Evolutionary conservation across 2,797 vertebrate species (phyloP).

Genomic region (Protosalanx chinensis): DNA sequence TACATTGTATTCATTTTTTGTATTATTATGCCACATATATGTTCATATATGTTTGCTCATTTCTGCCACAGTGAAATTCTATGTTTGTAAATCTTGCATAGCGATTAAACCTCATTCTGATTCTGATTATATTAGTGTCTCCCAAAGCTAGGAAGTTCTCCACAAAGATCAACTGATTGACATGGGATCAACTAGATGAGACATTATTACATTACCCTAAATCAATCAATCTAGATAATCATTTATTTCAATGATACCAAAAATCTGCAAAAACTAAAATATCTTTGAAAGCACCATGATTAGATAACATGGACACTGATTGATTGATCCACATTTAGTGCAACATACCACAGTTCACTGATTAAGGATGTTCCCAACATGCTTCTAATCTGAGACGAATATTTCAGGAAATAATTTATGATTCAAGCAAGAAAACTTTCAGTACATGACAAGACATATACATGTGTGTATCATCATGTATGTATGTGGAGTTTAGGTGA

Average conservation of each 20-base stretch:
- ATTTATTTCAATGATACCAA: neutral
- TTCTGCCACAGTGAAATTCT: too few species aligned
- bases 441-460: constrained; percentile 27
- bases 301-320: too few species aligned
- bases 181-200: constrained; percentile 2
- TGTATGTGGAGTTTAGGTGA: constrained; percentile 39
- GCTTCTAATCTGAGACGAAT: neutral
- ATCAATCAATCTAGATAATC: constrained; percentile 26
- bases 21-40: too few species aligned
- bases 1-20: too few species aligned
- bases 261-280: neutral
- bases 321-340: too few species aligned
- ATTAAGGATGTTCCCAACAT: neutral
- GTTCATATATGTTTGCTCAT: too few species aligned
- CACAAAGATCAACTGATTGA: neutral
- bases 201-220: constrained; percentile 20
- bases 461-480: constrained; percentile 32
- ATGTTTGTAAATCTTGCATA: neutral
- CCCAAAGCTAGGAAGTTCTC: too few species aligned
- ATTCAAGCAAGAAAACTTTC: neutral
- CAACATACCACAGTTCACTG: too few species aligned
- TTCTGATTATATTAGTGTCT: too few species aligned
- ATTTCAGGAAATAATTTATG: constrained; percentile 21
- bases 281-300: neutral
- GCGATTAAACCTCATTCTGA: too few species aligned